Conservation (phyloP, 92 coral and sea anemone genomes). For the Palythoa caribaeorum region DNA sequence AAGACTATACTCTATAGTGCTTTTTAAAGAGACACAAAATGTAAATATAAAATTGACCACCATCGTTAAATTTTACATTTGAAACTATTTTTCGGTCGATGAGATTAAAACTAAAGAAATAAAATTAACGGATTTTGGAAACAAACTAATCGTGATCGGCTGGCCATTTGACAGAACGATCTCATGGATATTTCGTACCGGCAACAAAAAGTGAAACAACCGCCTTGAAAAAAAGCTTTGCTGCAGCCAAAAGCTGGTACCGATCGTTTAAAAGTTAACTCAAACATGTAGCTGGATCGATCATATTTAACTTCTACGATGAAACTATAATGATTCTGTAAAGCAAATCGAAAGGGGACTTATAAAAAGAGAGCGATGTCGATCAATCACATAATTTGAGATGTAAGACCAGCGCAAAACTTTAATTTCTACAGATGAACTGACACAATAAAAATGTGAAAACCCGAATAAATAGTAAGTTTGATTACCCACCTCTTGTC, state of each 20-base stretch:
- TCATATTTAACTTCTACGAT: neutral
- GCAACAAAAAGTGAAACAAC: neutral
- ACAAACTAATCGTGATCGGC: too few relatives aligned
- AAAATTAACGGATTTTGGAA: too few relatives aligned
- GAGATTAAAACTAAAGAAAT: too few relatives aligned
- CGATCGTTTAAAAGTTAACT: neutral
- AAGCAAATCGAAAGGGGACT: neutral
- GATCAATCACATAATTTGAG: neutral
- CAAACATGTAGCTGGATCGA: neutral
- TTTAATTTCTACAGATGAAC: neutral
- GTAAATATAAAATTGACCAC: too few relatives aligned
- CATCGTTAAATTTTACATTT: too few relatives aligned
- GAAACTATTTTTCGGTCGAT: too few relatives aligned
- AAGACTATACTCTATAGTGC: too few relatives aligned
- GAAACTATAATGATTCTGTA: neutral
- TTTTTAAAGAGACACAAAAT: too few relatives aligned
- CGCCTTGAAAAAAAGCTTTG: neutral
- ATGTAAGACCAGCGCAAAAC: neutral
- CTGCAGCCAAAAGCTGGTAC: neutral
- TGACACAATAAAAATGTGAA: neutral
- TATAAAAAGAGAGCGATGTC: neutral
- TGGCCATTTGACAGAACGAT: too few relatives aligned
- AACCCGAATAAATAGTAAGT: neutral
- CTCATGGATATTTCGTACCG: neutral
- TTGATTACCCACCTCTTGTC: slow-evolving; percentile 16